A percentile compares a stretch with the other conserved stretches of the same genome.
phyloP scores from a whole-genome alignment of 2,113 vertebrate genomes.

The Sorex fumeus region DNA sequence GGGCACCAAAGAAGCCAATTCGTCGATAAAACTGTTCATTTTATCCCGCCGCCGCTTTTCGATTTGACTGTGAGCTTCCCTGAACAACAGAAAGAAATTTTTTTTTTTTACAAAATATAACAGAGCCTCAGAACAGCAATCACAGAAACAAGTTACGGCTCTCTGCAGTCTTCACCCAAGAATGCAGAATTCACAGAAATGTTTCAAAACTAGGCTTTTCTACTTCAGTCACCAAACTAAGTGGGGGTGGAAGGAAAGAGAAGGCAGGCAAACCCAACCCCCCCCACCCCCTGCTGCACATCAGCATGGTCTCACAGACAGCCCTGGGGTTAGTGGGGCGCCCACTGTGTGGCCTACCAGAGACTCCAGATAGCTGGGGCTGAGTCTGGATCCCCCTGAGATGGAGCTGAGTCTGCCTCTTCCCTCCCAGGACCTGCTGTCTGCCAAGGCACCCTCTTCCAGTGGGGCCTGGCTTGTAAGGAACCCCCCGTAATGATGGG shows the following conservation, averaged over 20 bases:
- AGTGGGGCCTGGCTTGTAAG: neutral
- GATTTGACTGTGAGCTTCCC: conserved; percentile 99
- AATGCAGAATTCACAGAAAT: conserved; percentile 28
- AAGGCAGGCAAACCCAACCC: neutral
- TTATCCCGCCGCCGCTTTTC: conserved; percentile 98
- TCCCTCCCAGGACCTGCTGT: neutral
- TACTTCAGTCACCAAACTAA: conserved; percentile 15
- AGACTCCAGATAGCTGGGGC: neutral
- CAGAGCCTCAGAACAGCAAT: neutral
- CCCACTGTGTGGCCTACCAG: neutral
- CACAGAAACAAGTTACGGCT: conserved; percentile 38
- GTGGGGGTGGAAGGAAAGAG: neutral
- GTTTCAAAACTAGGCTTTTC: conserved; percentile 53
- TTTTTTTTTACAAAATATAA: neutral
- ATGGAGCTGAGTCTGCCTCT: neutral
- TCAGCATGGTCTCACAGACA: neutral
- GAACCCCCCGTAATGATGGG: neutral
- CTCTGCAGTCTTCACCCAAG: neutral
- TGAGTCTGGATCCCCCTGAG: neutral
- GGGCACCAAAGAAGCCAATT: conserved; percentile 97
- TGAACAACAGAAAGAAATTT: conserved; percentile 79
- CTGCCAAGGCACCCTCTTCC: neutral
- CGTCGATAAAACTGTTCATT: conserved; percentile 99
- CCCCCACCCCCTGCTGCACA: no score
- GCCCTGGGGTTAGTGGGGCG: neutral